Conservation (phyloP, 2,113 vertebrate species). For the Ranitomeya imitator region DNA sequence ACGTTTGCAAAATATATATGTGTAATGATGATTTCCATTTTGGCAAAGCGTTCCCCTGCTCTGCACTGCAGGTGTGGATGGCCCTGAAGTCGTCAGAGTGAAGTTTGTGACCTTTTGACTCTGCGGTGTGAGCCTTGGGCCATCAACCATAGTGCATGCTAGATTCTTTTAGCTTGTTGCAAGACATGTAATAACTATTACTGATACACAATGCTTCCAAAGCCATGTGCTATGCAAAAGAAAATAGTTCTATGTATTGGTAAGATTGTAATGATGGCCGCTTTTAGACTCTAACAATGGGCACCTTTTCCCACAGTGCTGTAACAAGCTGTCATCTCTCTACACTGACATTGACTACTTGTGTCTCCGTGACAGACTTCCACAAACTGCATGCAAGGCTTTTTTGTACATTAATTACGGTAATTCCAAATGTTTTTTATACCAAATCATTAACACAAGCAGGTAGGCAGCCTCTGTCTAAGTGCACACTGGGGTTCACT, state of each 20-base stretch:
- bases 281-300: neutral
- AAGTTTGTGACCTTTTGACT: conserved; percentile 28
- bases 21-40: conserved; percentile 43
- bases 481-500: neutral
- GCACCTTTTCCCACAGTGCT: neutral
- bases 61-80: conserved; percentile 44
- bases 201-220: neutral
- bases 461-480: neutral
- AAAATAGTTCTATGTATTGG: neutral
- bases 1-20: conserved; percentile 30
- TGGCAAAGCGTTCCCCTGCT: conserved; percentile 6
- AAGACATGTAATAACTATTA: neutral
- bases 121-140: conserved; percentile 18
- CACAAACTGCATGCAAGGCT: neutral
- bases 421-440: neutral
- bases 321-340: neutral
- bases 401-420: neutral
- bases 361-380: neutral
- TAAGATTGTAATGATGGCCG: neutral
- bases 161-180: conserved; percentile 14
- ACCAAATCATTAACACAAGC: neutral
- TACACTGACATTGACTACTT: neutral
- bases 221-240: neutral
- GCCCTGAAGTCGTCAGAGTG: conserved; percentile 6
- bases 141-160: neutral